These are phyloP conservation scores for Diarsia mendica DNA, from an alignment of 2,888 invertebrate genomes.

Conservation along the genomic window DNA sequence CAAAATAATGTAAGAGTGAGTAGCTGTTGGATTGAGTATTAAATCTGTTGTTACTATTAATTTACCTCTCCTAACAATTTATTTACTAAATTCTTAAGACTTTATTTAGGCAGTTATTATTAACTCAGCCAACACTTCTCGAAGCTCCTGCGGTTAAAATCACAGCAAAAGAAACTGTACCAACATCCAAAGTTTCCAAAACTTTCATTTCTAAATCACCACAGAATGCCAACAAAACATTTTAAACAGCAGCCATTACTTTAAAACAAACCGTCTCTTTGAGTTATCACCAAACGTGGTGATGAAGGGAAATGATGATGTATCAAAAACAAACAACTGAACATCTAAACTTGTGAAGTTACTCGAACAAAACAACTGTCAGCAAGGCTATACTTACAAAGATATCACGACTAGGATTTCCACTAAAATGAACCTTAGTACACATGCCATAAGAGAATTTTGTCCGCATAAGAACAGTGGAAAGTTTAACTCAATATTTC, in stretches of 20 bases:
- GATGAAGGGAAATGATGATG: conserved; percentile 59
- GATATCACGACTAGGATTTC: not conserved
- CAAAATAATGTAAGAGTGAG: not conserved
- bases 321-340: conserved; percentile 75
- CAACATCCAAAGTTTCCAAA: not conserved
- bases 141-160: not conserved
- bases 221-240: conserved; percentile 37
- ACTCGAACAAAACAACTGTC: conserved; percentile 74
- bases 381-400: conserved; percentile 38
- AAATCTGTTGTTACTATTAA: not conserved
- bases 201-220: conserved; percentile 31
- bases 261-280: conserved; percentile 49
- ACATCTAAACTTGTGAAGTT: conserved; percentile 76
- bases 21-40: not conserved
- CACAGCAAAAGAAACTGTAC: not conserved
- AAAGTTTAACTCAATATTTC: conserved; percentile 78
- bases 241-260: conserved; percentile 46
- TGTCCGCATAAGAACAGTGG: conserved; percentile 19
- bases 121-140: not conserved
- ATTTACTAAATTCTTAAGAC: not conserved
- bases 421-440: conserved; percentile 33
- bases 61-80: not conserved
- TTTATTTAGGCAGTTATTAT: not conserved
- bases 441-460: accelerated
- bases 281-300: conserved; percentile 50